Evolutionary conservation across 2,113 vertebrate genomes (phyloP), one percentile per base, ranked within the genome.

Genomic region (Pseudopodoces humilis): DNA sequence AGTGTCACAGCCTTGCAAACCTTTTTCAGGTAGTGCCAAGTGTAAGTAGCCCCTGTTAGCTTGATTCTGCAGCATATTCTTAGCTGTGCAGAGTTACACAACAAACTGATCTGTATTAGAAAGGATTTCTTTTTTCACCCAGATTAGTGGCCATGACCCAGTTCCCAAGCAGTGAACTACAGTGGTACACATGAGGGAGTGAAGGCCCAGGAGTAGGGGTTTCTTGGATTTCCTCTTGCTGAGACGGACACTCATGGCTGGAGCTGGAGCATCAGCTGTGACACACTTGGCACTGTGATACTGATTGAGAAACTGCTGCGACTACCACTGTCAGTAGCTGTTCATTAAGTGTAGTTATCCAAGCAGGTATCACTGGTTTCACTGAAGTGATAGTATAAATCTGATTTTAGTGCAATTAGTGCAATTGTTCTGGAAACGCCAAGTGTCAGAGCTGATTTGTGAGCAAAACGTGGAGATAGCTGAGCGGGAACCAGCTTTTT

Each of bases 111-210:
- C 60, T 69, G 59, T 39, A 4, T 62, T 69, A 69, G 63, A 77
- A 55, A 16, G 71, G 63, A 55, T 94, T 94, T 76, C 33, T 43
- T 62, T 65, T 84, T 85, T 79, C 33, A 52, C 33, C 8, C 30
- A 43, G 71, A 53, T 94, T 67, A 92, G 30, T 55, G 59, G 37
- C 59, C n/a, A 13, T 92, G 95, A 80, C 86, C 65, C 43, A 59
- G 28, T 83, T 94, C 2, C 14, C 63, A 43, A 55, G 37, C 28
- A 76, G 68, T 3, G 5, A 19, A 25, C 78, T 90, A 0, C 53
- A 35, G 22, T 20, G 28, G 31, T 31, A 15, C 28, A 58, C 11
- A 31, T 23, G 39, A 76, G 53, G 37, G n/a, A 63, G 9, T 14
- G 31, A 64, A 6, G 49, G 28, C 3, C 30, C 44, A 16, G 60